Base-by-base conservation (phyloP, 2,113 vertebrate genomes). In the human region DNA sequence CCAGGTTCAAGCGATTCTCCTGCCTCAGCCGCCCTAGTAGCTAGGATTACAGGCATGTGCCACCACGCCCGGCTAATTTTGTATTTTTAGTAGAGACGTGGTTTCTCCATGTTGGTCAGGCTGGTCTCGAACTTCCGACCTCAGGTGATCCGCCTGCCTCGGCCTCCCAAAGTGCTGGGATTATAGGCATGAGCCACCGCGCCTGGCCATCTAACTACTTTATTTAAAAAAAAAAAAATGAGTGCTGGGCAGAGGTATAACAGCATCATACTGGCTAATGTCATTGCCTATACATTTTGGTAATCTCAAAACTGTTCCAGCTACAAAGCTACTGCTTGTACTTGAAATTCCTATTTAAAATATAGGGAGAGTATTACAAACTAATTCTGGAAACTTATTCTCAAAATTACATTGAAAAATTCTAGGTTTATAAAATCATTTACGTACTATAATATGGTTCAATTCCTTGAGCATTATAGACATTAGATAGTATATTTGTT, bases 311-410 rank as follows among this genome's bases (percentile, higher is more conserved):
- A 86, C 16, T 22, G 27, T 52, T 83, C 76, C 48, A 79, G 16
- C 27, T 78, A 79, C 35, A 73, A 78, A 90, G 32, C 18, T 90
- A 43, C 20, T 45, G 9, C 87, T 64, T 57, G 0, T 52, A 52
- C 93, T 84, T 50, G 40, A 87, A 87, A 35, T 89, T 72, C 23
- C n/a, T 73, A 88, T 27, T 75, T 73, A 75, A 97, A 73, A 90
- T 79, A 40, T 18, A 88, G 27, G 8, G 27, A 52, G 23, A 85
- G 48, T 64, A 64, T 50, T 6, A 57, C n/a, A 89, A 14, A 48
- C 23, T 83, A 20, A 43, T 90, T 79, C 68, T 92, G 57, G 73
- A 82, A 82, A 25, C 23, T 48, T 75, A 38, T 76, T 32, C 48
- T 30, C 9, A 30, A 90, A 88, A 55, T 82, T 38, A 55, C 2